phyloP scores from a whole-genome alignment of 2,888 invertebrate species.

The Brachyptera risi region DNA sequence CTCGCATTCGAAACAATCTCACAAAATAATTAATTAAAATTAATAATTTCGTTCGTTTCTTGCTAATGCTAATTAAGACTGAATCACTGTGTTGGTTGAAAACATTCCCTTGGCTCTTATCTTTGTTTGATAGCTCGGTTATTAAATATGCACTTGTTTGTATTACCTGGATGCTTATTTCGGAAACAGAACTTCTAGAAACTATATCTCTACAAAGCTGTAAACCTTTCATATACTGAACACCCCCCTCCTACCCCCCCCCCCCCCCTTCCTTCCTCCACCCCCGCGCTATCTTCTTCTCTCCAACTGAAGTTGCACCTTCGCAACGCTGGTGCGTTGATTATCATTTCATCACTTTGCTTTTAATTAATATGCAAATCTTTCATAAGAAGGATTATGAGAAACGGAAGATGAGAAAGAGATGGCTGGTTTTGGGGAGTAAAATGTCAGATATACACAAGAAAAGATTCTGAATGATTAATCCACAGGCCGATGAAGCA shows the following conservation, averaged over 20 bases:
- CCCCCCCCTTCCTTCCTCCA: too few species aligned
- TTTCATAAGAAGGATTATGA: slow-evolving; percentile 37
- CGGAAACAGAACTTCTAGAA: not conserved
- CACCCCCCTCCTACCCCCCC: not conserved
- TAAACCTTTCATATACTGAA: slow-evolving; percentile 6
- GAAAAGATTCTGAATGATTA: slow-evolving; percentile 29
- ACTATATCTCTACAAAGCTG: not conserved
- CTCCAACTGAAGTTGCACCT: slow-evolving; percentile 5
- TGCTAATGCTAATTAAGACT: too few species aligned
- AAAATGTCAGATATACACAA: slow-evolving; percentile 24
- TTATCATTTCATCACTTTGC: slow-evolving; percentile 60
- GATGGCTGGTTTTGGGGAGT: slow-evolving; percentile 24
- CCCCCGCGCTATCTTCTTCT: not conserved
- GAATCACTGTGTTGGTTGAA: too few species aligned
- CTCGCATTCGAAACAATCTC: too few species aligned
- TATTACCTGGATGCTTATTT: not conserved
- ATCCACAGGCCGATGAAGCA: too few species aligned
- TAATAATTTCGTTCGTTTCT: too few species aligned
- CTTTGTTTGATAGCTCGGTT: not conserved
- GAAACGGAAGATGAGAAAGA: slow-evolving; percentile 21
- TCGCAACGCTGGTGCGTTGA: slow-evolving; percentile 35
- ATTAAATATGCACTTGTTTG: slow-evolving; percentile 4
- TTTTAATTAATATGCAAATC: slow-evolving; percentile 60
- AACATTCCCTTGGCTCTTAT: not conserved
- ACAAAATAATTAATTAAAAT: too few species aligned